Evolutionary conservation across 2,888 invertebrate genomes (phyloP).

Genomic region (Epirrhoe tristata): DNA sequence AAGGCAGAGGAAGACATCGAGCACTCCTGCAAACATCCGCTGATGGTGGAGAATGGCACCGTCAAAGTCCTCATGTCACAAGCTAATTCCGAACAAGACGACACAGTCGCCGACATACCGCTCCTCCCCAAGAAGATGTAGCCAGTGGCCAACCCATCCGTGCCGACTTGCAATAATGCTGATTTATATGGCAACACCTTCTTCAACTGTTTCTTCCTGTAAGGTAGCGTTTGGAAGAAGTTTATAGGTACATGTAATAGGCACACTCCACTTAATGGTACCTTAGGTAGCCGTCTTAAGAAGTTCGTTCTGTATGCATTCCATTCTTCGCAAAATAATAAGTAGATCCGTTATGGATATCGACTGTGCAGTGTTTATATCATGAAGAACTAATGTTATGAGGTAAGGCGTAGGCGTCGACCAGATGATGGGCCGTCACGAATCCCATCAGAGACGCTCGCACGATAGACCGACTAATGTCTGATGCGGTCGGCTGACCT

Average conservation of each 20-base stretch:
- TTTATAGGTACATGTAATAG: neutral
- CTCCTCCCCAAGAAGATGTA: conserved; percentile 20
- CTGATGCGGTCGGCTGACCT: conserved; percentile 30
- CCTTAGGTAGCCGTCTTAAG: neutral
- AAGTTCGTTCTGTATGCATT: conserved; percentile 4
- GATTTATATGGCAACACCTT: conserved; percentile 24
- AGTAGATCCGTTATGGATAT: neutral
- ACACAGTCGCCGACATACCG: conserved; percentile 19
- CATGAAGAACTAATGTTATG: conserved; percentile 3
- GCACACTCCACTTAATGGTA: neutral
- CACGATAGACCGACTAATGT: conserved; percentile 30
- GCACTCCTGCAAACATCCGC: neutral
- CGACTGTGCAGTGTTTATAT: neutral
- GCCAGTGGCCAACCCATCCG: neutral
- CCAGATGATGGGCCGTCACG: conserved; percentile 33
- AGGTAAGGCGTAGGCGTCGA: conserved; percentile 24
- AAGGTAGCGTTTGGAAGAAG: conserved; percentile 7
- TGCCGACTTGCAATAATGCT: conserved; percentile 11
- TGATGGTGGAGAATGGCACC: conserved; percentile 11
- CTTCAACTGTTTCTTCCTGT: conserved; percentile 24
- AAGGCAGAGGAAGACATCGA: neutral
- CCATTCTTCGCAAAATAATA: conserved; percentile 1
- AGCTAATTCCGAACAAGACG: conserved; percentile 8
- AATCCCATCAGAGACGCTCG: conserved; percentile 37
- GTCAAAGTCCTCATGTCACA: conserved; percentile 9